A percentile compares a stretch with the other conserved stretches of the same genome.
Conservation (phyloP, 2,797 vertebrate genomes). For the Eidolon dupreanum region DNA sequence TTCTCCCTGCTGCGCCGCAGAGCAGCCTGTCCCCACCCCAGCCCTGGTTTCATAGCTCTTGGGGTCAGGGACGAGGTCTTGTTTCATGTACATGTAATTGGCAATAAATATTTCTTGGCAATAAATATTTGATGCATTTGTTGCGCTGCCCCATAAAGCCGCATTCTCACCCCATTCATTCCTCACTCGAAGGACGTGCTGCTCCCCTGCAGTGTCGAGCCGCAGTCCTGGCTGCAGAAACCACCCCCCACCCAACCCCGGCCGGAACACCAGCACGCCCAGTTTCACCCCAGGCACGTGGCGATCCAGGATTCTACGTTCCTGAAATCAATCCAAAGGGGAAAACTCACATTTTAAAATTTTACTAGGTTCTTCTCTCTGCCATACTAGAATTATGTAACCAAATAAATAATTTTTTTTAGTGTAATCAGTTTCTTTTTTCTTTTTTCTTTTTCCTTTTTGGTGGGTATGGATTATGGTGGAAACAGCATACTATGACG, state of each 20-base stretch:
- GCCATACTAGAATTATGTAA: background rate
- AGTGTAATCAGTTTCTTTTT: background rate
- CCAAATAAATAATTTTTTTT: background rate
- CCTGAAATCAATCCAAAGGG: background rate
- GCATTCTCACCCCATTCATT: background rate
- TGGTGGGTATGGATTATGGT: background rate
- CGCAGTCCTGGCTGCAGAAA: background rate
- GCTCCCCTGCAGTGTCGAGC: background rate
- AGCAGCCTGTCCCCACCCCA: background rate
- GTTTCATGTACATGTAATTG: background rate
- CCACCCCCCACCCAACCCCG: too few relatives aligned
- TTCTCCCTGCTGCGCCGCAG: too few relatives aligned
- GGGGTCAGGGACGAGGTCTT: background rate
- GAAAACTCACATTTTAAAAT: background rate
- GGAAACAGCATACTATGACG: background rate
- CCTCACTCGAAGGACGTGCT: rapidly evolving
- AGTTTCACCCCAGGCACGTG: rapidly evolving
- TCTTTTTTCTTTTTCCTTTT: background rate
- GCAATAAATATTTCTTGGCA: background rate
- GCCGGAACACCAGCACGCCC: background rate
- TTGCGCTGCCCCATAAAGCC: rapidly evolving
- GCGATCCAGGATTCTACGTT: background rate
- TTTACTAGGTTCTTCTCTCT: background rate
- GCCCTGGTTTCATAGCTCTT: background rate
- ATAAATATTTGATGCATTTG: background rate